Evolutionary conservation across 2,113 vertebrate genomes (phyloP).

Genomic region (Strix uralensis): DNA sequence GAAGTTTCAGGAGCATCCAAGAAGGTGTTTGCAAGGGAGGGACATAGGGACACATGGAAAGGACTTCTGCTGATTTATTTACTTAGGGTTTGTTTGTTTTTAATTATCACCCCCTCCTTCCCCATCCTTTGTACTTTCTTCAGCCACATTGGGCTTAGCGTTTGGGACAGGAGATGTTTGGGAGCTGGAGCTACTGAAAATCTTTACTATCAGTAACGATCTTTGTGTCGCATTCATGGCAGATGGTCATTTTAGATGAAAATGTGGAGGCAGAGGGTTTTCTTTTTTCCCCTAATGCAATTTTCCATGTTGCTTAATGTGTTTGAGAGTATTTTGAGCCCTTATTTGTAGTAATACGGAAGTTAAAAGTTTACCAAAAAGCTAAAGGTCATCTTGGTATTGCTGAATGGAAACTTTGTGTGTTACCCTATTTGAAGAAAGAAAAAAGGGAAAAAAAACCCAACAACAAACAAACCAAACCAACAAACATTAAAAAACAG

Average conservation of each 20-base stretch:
- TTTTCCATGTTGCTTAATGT: background rate
- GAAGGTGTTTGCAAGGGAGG: background rate
- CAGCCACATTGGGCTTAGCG: accelerated
- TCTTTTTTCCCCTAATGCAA: background rate
- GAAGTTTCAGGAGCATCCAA: background rate
- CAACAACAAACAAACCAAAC: background rate
- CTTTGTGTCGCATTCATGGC: accelerated
- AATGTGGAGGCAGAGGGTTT: background rate
- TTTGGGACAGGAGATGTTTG: background rate
- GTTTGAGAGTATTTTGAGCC: background rate
- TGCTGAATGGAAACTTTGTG: background rate
- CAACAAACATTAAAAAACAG: background rate
- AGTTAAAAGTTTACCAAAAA: conserved; percentile 15
- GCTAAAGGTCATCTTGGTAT: background rate
- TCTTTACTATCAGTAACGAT: background rate
- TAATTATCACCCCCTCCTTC: background rate
- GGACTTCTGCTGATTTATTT: background rate
- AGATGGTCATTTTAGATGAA: background rate
- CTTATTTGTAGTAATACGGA: background rate
- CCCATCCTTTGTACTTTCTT: background rate
- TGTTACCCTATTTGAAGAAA: background rate
- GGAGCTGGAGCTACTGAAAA: background rate
- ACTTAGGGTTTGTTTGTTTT: background rate
- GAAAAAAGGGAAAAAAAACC: background rate
- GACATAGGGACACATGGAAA: background rate